Percentiles rank a stretch among this genome's conserved stretches.
phyloP scores from a whole-genome alignment of 1,140 invertebrate genomes.

The Ridgeia piscesae region DNA sequence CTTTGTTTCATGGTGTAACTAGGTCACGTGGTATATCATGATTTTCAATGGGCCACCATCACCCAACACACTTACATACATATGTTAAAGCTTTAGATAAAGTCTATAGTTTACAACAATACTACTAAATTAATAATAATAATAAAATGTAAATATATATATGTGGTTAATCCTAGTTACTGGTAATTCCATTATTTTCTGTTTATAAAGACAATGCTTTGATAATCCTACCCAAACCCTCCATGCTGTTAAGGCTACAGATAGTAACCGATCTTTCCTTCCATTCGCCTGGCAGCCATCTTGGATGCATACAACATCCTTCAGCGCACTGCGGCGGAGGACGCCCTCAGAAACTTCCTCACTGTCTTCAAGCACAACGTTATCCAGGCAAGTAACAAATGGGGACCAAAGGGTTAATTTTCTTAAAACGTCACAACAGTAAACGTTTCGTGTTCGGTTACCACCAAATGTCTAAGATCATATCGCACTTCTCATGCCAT shows the following conservation, averaged over 20 bases:
- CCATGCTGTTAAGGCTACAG: background rate
- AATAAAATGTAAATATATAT: background rate
- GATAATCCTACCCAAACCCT: background rate
- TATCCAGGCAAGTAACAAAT: background rate
- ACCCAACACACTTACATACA: too few relatives aligned
- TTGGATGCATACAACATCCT: conserved; percentile 32
- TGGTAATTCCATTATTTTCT: background rate
- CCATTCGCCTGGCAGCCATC: background rate
- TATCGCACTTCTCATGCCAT: too few relatives aligned
- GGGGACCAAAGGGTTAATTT: background rate
- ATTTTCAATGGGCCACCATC: too few relatives aligned
- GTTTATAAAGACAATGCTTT: background rate
- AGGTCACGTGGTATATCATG: too few relatives aligned
- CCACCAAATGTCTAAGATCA: background rate
- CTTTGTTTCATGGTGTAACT: too few relatives aligned
- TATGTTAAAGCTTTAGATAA: too few relatives aligned
- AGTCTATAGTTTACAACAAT: too few relatives aligned
- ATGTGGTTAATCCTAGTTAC: background rate
- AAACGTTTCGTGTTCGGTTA: background rate
- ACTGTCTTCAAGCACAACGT: conserved; percentile 38
- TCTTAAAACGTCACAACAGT: background rate
- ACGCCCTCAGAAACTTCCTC: conserved; percentile 37
- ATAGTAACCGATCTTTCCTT: background rate
- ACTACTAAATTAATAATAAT: too few relatives aligned
- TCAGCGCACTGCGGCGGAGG: conserved; percentile 37